phyloP scores from a whole-genome alignment of 2,113 vertebrate species.

The Ramphastos sulfuratus region DNA sequence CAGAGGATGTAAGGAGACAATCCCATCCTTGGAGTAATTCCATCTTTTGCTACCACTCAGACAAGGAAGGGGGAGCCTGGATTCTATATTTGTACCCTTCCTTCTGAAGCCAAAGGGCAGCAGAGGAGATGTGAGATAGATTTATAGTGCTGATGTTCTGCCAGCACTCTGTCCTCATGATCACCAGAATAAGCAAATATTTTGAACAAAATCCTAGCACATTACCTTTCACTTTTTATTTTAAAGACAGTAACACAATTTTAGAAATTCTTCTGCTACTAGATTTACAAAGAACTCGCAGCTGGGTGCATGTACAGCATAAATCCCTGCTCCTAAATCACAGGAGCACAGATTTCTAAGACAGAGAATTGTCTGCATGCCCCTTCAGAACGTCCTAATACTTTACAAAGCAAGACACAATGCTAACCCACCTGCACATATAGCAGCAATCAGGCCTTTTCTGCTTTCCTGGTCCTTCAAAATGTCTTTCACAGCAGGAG shows the following conservation, averaged over 20 bases:
- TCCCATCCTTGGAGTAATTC: background rate
- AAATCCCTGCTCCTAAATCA: background rate
- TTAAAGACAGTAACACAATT: background rate
- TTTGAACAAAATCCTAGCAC: background rate
- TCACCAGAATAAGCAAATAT: background rate
- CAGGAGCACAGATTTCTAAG: background rate
- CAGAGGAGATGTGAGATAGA: background rate
- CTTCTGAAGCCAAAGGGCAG: background rate
- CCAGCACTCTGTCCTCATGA: background rate
- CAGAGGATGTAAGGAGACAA: background rate
- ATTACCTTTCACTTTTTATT: background rate
- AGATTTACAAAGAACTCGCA: background rate
- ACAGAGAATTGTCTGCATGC: background rate
- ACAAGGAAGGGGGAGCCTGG: background rate
- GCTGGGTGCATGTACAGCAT: background rate
- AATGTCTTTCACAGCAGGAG: constrained; percentile 88
- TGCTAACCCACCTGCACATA: constrained; percentile 89
- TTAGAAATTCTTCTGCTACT: background rate
- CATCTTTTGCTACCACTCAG: background rate
- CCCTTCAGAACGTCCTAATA: background rate
- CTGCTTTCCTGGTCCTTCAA: constrained; percentile 91
- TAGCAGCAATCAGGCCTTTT: constrained; percentile 95
- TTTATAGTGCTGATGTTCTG: constrained; percentile 15
- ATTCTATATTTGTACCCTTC: background rate
- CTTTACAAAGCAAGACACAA: background rate